Conservation (phyloP, 37 sponge, comb jelly and placozoan genomes). For the Amphimedon queenslandica region DNA sequence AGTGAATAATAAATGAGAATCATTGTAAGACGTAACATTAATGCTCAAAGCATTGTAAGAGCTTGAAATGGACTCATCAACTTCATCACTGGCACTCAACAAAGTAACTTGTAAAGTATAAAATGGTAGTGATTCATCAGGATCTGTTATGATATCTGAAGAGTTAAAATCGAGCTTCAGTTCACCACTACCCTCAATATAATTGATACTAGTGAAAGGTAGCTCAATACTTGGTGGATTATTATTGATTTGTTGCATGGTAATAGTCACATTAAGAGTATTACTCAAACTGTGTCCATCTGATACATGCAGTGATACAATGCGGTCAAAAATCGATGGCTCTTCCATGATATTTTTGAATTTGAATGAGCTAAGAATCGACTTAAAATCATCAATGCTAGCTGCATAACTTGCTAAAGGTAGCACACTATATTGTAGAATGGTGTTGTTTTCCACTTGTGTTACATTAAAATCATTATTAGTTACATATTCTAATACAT, state of each 20-base stretch:
- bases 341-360: conserved; percentile 20
- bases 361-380: conserved; percentile 24
- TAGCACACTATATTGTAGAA: not conserved
- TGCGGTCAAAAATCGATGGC: conserved; percentile 16
- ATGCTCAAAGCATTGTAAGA: not conserved
- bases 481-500: not conserved
- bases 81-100: conserved; percentile 1
- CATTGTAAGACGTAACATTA: not conserved
- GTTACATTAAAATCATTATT: not conserved
- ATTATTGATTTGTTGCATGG: conserved; percentile 36
- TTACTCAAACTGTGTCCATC: conserved; percentile 19
- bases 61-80: conserved; percentile 2
- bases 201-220: conserved; percentile 18
- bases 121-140: conserved; percentile 26
- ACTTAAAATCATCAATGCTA: conserved; percentile 9
- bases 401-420: not conserved
- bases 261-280: conserved; percentile 10
- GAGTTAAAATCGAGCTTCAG: conserved; percentile 16
- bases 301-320: conserved; percentile 13
- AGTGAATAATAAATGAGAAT: conserved; percentile 15
- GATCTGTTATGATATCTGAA: conserved; percentile 17
- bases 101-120: conserved; percentile 9
- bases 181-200: conserved; percentile 21
- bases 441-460: not conserved
- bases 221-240: conserved; percentile 22